phyloP scores from a whole-genome alignment of 2,888 invertebrate species.

The Nematopogon swammerdamellus region DNA sequence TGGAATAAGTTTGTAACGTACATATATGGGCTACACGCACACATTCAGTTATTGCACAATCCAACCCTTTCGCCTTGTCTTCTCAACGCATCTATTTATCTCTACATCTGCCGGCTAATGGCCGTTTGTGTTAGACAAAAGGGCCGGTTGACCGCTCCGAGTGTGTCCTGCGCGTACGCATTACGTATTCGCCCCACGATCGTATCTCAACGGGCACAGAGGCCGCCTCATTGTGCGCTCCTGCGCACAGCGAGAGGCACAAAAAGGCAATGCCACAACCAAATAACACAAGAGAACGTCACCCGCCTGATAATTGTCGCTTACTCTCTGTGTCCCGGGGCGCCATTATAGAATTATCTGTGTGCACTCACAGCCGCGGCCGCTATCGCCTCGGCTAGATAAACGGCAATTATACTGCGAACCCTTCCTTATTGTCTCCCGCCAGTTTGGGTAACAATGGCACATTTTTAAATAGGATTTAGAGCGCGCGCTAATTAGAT shows the following conservation, averaged over 20 bases:
- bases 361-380: conserved; percentile 27
- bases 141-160: neutral
- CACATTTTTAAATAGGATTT: neutral
- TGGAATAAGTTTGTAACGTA: no score
- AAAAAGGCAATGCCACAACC: neutral
- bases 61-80: no score
- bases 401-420: neutral
- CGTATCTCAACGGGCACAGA: conserved; percentile 20
- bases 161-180: conserved; percentile 13
- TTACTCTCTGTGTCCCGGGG: conserved; percentile 17
- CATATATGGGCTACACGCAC: no score
- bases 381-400: neutral
- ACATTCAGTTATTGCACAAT: no score
- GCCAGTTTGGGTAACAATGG: neutral
- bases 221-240: conserved; percentile 5
- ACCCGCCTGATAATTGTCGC: conserved; percentile 50
- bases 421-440: neutral
- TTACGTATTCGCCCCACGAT: conserved; percentile 48
- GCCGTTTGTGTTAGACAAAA: neutral
- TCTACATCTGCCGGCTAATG: neutral
- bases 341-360: conserved; percentile 34
- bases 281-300: conserved; percentile 18
- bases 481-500: neutral
- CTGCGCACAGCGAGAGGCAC: neutral
- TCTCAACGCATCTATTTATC: neutral